Evolutionary conservation across 1,140 invertebrate genomes (phyloP).

Genomic region (Stenopsyche tienmushanensis): DNA sequence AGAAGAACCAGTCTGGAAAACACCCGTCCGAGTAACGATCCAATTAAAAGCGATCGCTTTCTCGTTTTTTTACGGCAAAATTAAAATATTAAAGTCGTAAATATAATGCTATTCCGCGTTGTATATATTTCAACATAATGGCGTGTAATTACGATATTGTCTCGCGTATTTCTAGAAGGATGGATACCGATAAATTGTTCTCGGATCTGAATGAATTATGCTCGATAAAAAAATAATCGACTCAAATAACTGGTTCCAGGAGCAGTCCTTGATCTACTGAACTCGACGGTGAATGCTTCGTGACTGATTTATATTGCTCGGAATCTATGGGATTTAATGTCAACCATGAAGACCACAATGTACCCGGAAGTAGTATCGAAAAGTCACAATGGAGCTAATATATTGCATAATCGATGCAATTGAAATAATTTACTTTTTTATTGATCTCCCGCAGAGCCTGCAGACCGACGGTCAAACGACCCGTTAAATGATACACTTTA

Average conservation of each 20-base stretch:
- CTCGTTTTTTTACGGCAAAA: neutral
- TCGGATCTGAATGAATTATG: neutral
- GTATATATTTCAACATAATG: too few relatives aligned
- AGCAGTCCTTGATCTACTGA: too few relatives aligned
- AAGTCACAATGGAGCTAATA: neutral
- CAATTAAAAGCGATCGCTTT: slow-evolving; percentile 2
- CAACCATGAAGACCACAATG: neutral
- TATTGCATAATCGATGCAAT: neutral
- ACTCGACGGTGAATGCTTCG: too few relatives aligned
- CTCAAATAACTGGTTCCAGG: too few relatives aligned
- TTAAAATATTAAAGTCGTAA: neutral
- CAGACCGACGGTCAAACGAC: too few relatives aligned
- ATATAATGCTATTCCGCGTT: neutral
- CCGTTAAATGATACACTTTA: neutral
- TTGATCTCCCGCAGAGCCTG: neutral
- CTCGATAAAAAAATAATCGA: neutral
- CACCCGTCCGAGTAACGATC: neutral
- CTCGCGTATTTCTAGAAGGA: too few relatives aligned
- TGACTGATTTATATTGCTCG: neutral
- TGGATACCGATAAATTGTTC: neutral
- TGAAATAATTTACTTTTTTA: neutral
- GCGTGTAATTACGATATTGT: too few relatives aligned
- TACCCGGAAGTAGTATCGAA: neutral
- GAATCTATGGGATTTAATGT: neutral
- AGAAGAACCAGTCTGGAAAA: slow-evolving; percentile 9